Evolutionary conservation across 1,140 invertebrate genomes (phyloP), one percentile per base, ranked within the genome.

Genomic region (Drosophila dunni): DNA sequence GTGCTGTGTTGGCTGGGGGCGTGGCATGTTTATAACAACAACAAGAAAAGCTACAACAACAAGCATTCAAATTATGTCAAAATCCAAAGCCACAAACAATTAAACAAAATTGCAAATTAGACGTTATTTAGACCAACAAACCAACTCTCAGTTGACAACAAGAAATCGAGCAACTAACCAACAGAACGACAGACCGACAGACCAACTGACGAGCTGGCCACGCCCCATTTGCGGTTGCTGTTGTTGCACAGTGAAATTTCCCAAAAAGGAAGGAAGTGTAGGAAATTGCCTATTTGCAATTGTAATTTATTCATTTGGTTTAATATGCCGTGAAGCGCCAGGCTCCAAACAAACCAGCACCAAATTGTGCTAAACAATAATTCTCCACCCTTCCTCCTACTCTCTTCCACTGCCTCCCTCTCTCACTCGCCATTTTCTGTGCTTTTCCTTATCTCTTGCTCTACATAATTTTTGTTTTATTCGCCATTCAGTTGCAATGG

Each of bases 71-170:
- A 73, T 89, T 79, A 89, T 89, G 84, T 81, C 85, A 70, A 80
- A 89, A 84, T 84, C 84, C 85, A 81, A 84, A 89, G 74, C 84
- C 84, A 67, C 85, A 89, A 89, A 89, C 84, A 89, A 89, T 89
- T 89, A 89, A 89, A 84, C 84, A 84, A 89, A 89, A 89, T 89
- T 89, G 84, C 84, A 89, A 89, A 89, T 89, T 89, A 89, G 79
- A 79, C 79, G 76, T 86, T 82, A 86, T 86, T 79, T 86, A 82
- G 84, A 88, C 77, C 83, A 79, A 79, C 68, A 79, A 83, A 71
- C 66, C 63, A 38, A 76, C 69, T 57, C 50, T 57, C 61, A 63
- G 45, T 73, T 71, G 70, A 69, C 79, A 78, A 68, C 75, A 81
- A 78, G 62, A 78, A 86, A 53, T 77, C 73, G 65, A 36, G 36